phyloP scores from a whole-genome alignment of 1,140 invertebrate species.

The Geopemphigus sp. region DNA sequence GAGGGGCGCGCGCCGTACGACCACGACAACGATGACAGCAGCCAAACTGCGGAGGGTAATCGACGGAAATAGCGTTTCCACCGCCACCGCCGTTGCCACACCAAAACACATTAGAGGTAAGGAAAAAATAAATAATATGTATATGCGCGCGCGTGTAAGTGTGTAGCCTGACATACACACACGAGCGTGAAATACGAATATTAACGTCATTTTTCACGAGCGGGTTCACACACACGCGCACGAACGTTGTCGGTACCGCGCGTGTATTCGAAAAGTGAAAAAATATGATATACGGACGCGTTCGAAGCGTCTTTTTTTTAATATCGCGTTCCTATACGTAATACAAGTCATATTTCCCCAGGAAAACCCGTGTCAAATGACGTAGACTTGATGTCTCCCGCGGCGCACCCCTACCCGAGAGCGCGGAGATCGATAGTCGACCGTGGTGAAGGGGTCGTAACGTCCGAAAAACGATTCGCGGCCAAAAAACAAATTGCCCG shows the following conservation, averaged over 20 bases:
- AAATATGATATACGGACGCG: neutral
- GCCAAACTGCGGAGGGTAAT: slow-evolving; percentile 35
- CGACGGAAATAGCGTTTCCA: slow-evolving; percentile 30
- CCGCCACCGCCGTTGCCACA: neutral
- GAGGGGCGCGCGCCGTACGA: too few relatives aligned
- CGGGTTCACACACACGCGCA: neutral
- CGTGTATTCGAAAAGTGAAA: neutral
- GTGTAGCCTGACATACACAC: neutral
- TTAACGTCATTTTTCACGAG: slow-evolving; percentile 26
- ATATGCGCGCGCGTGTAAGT: too few relatives aligned
- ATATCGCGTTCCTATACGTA: neutral
- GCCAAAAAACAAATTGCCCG: too few relatives aligned
- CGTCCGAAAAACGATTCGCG: neutral
- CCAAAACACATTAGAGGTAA: slow-evolving; percentile 11
- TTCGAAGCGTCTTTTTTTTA: neutral
- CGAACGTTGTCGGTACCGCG: neutral
- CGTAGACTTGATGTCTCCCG: neutral
- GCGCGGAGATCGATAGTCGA: too few relatives aligned
- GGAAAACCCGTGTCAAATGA: slow-evolving; percentile 28
- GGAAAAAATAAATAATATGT: slow-evolving; percentile 20
- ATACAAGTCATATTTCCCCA: slow-evolving; percentile 16
- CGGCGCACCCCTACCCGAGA: too few relatives aligned
- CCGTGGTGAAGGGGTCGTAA: too few relatives aligned
- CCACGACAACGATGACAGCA: neutral
- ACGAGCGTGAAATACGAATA: neutral